Evolutionary conservation across 2,797 vertebrate species (phyloP), one percentile per base, ranked within the genome.

Genomic region (Pampus argenteus): DNA sequence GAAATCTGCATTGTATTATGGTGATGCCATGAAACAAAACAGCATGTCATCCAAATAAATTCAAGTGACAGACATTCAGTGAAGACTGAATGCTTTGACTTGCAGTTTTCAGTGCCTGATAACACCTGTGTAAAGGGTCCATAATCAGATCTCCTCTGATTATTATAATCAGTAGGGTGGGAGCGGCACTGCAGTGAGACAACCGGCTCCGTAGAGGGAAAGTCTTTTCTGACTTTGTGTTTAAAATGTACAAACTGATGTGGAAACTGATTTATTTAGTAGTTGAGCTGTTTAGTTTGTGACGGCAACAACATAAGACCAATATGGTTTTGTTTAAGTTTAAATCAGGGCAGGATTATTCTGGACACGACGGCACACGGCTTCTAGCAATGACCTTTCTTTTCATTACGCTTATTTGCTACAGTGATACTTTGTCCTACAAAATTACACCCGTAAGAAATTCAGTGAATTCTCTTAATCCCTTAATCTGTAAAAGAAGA

Each of bases 381-480:
- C 26, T 15, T 52, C 44, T 49, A 17, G 14, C 9, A 52, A 9
- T 44, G 2, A 47, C 26, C 15, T 62, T 38, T 62, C 34, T 11
- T 44, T 38, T 66, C 20, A 51, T 55, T 66, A 38, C 0, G 1
- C 31, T 54, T 11, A 20, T 34, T 14, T 40, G 15, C 23, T 31
- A 34, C 55, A 5, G 7, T 54, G 23, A 52, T 6, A 25, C 15
- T 52, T 29, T 28, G 34, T 5, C 3, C 9, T 65, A n/a, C 7
- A 61, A 61, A 64, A 66, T 22, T 18, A 9, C 22, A 48, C 22
- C 8, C 4, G 15, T 34, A 1, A 58, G 18, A 67, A 18, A 64
- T 26, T n/a, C 38, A 17, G 7, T 26, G 9, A 47, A 17, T 72
- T n/a, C 25, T 60, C 50, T 58, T 76, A 78, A 79, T 76, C 71